Evolutionary conservation across 1,140 invertebrate species (phyloP).

Genomic region (Oreohelix idahoensis): DNA sequence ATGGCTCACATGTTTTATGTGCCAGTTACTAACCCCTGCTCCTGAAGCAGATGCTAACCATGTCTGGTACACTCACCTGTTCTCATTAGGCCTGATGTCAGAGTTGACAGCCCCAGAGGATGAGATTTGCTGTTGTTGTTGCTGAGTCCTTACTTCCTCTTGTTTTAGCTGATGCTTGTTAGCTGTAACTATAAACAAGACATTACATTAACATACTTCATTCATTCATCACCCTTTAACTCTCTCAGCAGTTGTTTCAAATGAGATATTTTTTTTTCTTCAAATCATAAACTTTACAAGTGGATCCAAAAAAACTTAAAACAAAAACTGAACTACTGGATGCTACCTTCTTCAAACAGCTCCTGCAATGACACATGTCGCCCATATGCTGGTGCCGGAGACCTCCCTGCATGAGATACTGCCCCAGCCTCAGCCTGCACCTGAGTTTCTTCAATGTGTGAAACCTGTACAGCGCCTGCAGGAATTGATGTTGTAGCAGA

Average conservation of each 20-base stretch:
- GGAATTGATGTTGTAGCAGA: not conserved
- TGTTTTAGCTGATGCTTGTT: slow-evolving; percentile 36
- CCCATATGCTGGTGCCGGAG: slow-evolving; percentile 48
- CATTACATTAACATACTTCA: too few relatives aligned
- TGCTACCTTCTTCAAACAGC: slow-evolving; percentile 66
- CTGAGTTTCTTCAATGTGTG: not conserved
- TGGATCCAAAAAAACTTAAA: too few relatives aligned
- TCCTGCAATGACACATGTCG: slow-evolving; percentile 67
- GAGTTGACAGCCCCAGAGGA: not conserved
- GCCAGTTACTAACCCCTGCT: not conserved
- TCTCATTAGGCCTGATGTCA: slow-evolving; percentile 1
- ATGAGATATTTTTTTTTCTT: too few relatives aligned
- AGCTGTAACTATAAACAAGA: too few relatives aligned
- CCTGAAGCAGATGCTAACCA: not conserved
- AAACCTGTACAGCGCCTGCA: not conserved
- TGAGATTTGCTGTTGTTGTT: slow-evolving; percentile 9
- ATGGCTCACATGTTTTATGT: too few relatives aligned
- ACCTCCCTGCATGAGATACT: not conserved
- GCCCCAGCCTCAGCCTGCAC: not conserved
- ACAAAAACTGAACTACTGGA: too few relatives aligned
- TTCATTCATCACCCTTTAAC: too few relatives aligned
- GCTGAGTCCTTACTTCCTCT: slow-evolving; percentile 27
- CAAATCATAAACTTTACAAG: too few relatives aligned
- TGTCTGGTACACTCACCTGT: not conserved
- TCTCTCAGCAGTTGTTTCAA: too few relatives aligned